Evolutionary conservation across 2,888 invertebrate species (phyloP).

Genomic region (Lithodes maja): DNA sequence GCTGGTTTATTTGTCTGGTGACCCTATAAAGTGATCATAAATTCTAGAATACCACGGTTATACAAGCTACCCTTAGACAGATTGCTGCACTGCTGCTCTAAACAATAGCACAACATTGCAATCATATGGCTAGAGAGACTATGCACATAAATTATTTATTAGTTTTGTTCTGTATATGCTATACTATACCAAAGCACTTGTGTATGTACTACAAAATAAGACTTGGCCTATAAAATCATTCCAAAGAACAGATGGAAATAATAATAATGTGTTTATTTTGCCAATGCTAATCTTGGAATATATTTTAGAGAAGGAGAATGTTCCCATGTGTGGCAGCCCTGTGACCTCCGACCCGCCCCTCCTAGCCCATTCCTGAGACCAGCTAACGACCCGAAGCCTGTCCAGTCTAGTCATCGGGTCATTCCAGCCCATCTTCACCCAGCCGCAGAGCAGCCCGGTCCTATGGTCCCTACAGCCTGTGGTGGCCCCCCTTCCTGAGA

Average conservation of each 20-base stretch:
- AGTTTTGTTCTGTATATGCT: conserved; percentile 27
- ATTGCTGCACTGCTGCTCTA: conserved; percentile 8
- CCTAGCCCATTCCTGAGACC: too few species aligned
- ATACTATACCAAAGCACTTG: neutral
- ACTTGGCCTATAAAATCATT: neutral
- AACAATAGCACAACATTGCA: conserved; percentile 38
- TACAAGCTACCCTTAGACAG: conserved; percentile 14
- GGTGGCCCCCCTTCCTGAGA: too few species aligned
- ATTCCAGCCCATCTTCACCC: too few species aligned
- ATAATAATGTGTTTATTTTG: too few species aligned
- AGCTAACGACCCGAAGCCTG: too few species aligned
- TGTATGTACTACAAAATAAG: neutral
- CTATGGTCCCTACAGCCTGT: too few species aligned
- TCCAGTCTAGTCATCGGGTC: too few species aligned
- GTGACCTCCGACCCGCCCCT: too few species aligned
- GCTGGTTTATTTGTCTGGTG: too few species aligned
- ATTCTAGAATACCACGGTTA: neutral
- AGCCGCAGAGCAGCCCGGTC: too few species aligned
- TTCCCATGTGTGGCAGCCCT: too few species aligned
- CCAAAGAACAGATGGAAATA: too few species aligned
- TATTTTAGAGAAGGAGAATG: conserved; percentile 49
- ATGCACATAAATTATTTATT: conserved; percentile 29
- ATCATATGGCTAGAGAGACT: conserved; percentile 53
- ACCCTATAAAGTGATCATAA: neutral
- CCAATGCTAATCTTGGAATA: neutral